Evolutionary conservation across 2,888 invertebrate species (phyloP), one percentile per base, ranked within the genome.

Genomic region (Bimastos eiseni): DNA sequence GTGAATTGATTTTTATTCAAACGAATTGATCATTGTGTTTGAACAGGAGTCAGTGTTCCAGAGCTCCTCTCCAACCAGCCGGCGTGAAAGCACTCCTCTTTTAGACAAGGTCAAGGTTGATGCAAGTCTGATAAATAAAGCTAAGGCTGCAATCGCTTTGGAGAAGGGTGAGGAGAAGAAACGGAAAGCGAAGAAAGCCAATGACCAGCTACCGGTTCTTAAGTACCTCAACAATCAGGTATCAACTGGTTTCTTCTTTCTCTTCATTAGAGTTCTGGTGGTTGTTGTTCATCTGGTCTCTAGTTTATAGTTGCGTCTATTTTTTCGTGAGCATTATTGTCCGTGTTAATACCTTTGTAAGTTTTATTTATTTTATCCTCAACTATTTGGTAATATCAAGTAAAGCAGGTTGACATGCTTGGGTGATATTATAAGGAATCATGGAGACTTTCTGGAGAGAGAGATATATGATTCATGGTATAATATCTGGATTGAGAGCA

Each of bases 151-250:
- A 41, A 92, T 92, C 21, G 92, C 92, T 5, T 91, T 92, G 33
- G 92, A 88, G 93, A 93, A 93, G 93, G 84, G 38, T 38, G 84
- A 90, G 70, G 37, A 84, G 83, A 90, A 86, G 70, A 86, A 90
- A 17, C 38, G 83, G 21, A 37, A 41, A 55, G 41, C 34, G 5
- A 93, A 91, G 86, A 97, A 97, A 91, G 96, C 96, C 30, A 96
- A 96, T 6, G 95, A 95, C 89, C 94, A 94, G 34, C 93, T 93
- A 30, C 96, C 97, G 0, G 97, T 98, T 92, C 94, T 97, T 33
- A 97, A 97, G 94, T 98, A 97, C 93, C 96, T 98, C 91, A 97
- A 97, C 94, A 96, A 96, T 90, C 97, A 97, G 94, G 95, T 96
- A 91, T 93, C 93, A 44, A 38, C 36, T 38, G 38, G 8, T 34